phyloP scores from a whole-genome alignment of 1,140 invertebrate species.

The Euura saliciscinereae region DNA sequence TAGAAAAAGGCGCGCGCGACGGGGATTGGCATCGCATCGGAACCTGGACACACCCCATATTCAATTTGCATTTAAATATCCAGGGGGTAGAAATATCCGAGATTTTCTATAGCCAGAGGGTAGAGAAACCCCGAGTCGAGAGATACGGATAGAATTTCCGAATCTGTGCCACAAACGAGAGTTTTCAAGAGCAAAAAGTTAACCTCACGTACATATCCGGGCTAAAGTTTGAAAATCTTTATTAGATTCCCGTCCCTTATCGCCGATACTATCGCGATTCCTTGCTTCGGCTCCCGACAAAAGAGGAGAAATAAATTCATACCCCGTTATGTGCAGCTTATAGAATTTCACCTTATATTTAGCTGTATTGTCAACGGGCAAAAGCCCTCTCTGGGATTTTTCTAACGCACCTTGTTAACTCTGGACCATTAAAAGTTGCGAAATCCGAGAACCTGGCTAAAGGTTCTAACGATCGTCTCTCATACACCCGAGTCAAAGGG shows the following conservation, averaged over 20 bases:
- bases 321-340: too few species aligned
- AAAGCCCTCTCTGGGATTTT: background rate
- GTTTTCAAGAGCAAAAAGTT: background rate
- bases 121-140: background rate
- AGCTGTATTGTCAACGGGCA: too few species aligned
- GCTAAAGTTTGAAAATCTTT: too few species aligned
- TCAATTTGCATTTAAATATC: conserved; percentile 51
- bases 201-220: too few species aligned
- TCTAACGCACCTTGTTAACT: background rate
- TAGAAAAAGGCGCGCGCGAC: background rate
- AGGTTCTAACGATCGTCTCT: too few species aligned
- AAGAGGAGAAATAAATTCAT: too few species aligned
- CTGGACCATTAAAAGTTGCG: background rate
- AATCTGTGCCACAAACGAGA: background rate
- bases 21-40: conserved; percentile 12
- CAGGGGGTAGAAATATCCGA: background rate
- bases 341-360: too few species aligned
- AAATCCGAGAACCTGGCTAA: background rate
- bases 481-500: too few species aligned
- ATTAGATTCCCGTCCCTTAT: too few species aligned
- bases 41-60: conserved; percentile 28
- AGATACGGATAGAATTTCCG: background rate
- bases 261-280: too few species aligned
- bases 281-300: too few species aligned
- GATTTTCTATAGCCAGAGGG: background rate